phyloP scores from a whole-genome alignment of 92 coral and sea anemone species.

The Pocillopora meandrina region DNA sequence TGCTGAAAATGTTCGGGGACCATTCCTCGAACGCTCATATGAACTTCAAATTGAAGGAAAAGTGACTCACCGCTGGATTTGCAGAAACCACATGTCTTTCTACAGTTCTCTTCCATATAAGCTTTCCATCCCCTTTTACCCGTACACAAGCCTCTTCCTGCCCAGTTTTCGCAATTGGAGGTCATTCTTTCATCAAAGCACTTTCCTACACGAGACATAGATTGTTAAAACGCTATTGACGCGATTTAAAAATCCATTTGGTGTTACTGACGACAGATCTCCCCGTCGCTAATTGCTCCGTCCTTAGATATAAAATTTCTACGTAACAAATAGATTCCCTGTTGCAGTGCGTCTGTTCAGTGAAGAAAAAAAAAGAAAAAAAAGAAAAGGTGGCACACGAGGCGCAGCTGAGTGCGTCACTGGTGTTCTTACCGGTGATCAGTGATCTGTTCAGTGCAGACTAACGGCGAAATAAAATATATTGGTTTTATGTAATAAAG shows the following conservation, averaged over 20 bases:
- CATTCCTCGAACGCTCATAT: neutral
- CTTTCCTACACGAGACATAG: neutral
- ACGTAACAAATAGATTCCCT: no score
- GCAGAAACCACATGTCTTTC: slow-evolving; percentile 36
- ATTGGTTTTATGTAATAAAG: no score
- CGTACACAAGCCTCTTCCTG: slow-evolving; percentile 24
- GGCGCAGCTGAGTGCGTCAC: neutral
- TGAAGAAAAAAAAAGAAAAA: no score
- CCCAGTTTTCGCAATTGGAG: slow-evolving; percentile 18
- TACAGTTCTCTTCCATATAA: slow-evolving; percentile 19
- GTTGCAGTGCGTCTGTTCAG: no score
- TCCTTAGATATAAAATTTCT: no score
- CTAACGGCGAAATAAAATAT: no score
- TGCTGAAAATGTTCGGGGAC: neutral
- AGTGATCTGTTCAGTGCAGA: no score
- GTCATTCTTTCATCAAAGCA: slow-evolving; percentile 16
- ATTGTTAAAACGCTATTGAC: no score
- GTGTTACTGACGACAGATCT: no score
- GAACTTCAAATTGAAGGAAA: no score
- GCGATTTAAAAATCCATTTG: neutral
- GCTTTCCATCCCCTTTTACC: slow-evolving; percentile 4
- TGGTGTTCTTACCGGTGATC: no score
- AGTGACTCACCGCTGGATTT: slow-evolving; percentile 16
- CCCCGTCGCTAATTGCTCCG: no score
- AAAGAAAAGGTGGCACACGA: neutral